Conservation (phyloP, 2,797 vertebrate genomes). For the Malurus leucopterus region DNA sequence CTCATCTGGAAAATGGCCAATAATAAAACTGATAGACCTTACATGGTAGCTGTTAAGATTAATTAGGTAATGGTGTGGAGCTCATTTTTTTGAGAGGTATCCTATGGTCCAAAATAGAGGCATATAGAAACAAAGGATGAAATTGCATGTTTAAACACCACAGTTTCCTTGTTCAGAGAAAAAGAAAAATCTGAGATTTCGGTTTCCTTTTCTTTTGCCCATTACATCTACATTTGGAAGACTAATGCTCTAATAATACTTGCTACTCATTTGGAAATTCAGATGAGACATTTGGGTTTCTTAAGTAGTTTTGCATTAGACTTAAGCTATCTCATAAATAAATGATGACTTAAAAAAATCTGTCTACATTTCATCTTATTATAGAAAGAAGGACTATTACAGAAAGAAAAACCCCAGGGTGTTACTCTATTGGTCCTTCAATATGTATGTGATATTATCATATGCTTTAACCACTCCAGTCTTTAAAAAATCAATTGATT, state of each 20-base stretch:
- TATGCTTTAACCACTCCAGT: background rate
- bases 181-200: background rate
- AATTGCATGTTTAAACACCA: background rate
- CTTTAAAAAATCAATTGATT: slow-evolving; percentile 2
- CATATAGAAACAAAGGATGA: background rate
- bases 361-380: slow-evolving; percentile 34
- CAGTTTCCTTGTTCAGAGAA: background rate
- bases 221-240: slow-evolving; percentile 22
- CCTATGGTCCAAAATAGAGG: background rate
- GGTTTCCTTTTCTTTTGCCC: slow-evolving; percentile 8
- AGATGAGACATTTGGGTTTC: slow-evolving; percentile 54
- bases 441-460: background rate
- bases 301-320: slow-evolving; percentile 54
- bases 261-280: slow-evolving; percentile 53
- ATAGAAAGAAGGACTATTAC: slow-evolving; percentile 25
- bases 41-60: background rate
- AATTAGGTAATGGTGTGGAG: background rate
- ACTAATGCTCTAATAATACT: slow-evolving; percentile 54
- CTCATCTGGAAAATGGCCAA: background rate
- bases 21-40: background rate
- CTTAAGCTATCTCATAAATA: slow-evolving; percentile 56
- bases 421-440: background rate
- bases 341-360: slow-evolving; percentile 51
- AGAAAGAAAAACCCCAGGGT: slow-evolving; percentile 25
- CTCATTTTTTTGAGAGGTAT: background rate